phyloP scores from a whole-genome alignment of 2,888 invertebrate genomes.

The Leptinotarsa tumamoca region DNA sequence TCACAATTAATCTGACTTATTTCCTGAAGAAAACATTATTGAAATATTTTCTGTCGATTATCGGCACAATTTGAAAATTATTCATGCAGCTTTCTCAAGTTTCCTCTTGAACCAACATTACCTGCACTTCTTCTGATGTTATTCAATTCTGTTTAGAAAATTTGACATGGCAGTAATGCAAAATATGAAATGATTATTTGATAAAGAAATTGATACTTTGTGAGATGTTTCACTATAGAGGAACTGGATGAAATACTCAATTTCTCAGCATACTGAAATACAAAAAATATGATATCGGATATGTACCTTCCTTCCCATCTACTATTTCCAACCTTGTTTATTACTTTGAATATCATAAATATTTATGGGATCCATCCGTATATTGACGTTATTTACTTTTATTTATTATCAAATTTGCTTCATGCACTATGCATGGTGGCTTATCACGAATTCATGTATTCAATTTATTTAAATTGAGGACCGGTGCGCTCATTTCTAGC shows the following conservation, averaged over 20 bases:
- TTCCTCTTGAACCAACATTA: no score
- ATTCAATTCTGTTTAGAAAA: no score
- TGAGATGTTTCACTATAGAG: background rate
- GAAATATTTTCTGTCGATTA: no score
- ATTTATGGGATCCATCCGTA: conserved; percentile 61
- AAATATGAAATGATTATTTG: no score
- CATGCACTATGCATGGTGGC: conserved; percentile 66
- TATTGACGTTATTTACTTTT: conserved; percentile 66
- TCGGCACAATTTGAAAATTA: no score
- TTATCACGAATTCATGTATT: conserved; percentile 68
- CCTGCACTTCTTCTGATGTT: no score
- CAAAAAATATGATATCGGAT: background rate
- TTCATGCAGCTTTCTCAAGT: no score
- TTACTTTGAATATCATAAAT: conserved; percentile 64
- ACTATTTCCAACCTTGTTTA: conserved; percentile 51
- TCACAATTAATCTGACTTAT: no score
- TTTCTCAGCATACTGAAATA: conserved; percentile 1
- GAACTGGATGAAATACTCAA: background rate
- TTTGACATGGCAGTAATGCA: no score
- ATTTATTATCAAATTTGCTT: conserved; percentile 68
- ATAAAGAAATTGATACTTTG: background rate
- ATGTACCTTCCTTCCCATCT: background rate
- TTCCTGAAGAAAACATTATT: no score
- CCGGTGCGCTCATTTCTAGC: conserved; percentile 20
- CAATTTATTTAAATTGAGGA: conserved; percentile 67